phyloP scores from a whole-genome alignment of 2,797 vertebrate species.

The Myotis pilosus region DNA sequence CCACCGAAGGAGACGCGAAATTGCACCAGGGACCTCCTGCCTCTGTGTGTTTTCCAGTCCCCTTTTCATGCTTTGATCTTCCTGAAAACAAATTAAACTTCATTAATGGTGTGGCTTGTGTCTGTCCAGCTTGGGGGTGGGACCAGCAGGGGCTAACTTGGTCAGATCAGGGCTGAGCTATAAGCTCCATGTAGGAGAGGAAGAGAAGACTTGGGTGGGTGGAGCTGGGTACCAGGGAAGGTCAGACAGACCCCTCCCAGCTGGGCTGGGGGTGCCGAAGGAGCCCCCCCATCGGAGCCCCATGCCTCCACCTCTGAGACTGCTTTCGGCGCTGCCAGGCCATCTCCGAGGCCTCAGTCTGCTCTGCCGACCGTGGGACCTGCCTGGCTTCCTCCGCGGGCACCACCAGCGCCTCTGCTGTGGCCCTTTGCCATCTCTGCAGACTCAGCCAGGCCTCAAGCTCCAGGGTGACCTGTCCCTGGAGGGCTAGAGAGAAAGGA shows the following conservation, averaged over 20 bases:
- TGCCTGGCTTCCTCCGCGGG: background rate
- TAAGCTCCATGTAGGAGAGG: background rate
- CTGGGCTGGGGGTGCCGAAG: background rate
- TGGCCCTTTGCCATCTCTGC: background rate
- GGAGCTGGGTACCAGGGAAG: background rate
- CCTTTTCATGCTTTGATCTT: background rate
- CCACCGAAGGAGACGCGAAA: background rate
- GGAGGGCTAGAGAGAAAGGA: background rate
- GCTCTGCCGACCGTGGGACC: background rate
- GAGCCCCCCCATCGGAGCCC: background rate
- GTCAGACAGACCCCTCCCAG: background rate
- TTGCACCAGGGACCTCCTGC: background rate
- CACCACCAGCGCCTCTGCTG: background rate
- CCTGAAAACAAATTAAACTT: constrained; percentile 33
- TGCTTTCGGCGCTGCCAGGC: background rate
- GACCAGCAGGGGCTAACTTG: background rate
- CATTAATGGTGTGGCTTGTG: background rate
- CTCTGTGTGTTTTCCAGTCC: background rate
- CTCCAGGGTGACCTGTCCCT: background rate
- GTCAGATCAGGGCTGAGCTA: background rate
- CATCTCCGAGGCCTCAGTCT: background rate
- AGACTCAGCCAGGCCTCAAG: background rate
- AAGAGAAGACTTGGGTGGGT: background rate
- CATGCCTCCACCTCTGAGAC: background rate
- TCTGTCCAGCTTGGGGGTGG: background rate